Conservation (phyloP, 2,888 invertebrate genomes). For the Aromia moschata region DNA sequence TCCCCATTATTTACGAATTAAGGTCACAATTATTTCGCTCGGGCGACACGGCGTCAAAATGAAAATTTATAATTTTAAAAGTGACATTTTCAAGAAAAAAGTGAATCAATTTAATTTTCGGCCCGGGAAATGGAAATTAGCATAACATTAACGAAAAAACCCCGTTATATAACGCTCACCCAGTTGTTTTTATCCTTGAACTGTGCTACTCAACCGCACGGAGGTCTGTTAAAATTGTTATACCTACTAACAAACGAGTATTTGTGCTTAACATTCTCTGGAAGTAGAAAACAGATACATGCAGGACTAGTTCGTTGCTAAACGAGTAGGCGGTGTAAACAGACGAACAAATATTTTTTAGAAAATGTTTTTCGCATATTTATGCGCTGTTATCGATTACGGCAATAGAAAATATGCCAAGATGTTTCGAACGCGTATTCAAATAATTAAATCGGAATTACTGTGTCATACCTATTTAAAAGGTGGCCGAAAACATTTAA, state of each 20-base stretch:
- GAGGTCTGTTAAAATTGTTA: not conserved
- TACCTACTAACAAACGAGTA: not conserved
- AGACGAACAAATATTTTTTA: constrained; percentile 6
- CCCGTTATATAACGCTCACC: too few relatives aligned
- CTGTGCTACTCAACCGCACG: not conserved
- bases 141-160: not conserved
- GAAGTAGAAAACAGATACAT: not conserved
- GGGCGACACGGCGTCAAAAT: not conserved
- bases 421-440: too few relatives aligned
- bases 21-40: not conserved
- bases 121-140: not conserved
- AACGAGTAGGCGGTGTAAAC: constrained; percentile 3
- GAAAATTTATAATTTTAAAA: not conserved
- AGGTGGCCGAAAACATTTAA: too few relatives aligned
- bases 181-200: not conserved
- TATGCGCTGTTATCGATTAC: not conserved
- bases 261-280: not conserved
- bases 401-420: not conserved
- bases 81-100: not conserved
- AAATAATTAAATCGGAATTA: too few relatives aligned
- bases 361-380: constrained; percentile 8
- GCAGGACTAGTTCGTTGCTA: not conserved
- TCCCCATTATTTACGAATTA: not conserved
- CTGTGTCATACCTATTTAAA: too few relatives aligned
- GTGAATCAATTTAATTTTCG: not conserved